Evolutionary conservation across 2,888 invertebrate genomes (phyloP), one percentile per base, ranked within the genome.

Genomic region (Pomacea canaliculata): DNA sequence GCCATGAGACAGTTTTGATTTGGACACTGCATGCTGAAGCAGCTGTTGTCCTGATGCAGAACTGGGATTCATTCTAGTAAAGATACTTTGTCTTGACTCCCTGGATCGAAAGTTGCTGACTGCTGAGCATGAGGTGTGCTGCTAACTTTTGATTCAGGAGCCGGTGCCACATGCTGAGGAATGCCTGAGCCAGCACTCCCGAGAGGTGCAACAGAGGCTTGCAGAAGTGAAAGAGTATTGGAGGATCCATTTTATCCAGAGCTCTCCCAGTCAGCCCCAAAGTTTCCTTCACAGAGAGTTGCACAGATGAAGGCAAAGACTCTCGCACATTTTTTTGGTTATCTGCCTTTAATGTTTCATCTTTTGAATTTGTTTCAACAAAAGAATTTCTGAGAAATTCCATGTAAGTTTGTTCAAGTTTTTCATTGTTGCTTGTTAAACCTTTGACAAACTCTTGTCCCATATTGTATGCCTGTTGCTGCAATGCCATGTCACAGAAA

Each of bases 391-490:
- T 56, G 51, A 60, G 27, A 23, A 48, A 60, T 12, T 68, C n/a
- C 7, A 23, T 18, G 46, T 74, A 48, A 16, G 68, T 49, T 19
- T n/a, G 65, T 19, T 71, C 51, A n/a, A 71, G 19, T 8, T 73
- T 68, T 27, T 70, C 46, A 18, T 71, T 63, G 49, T 62, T 66
- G 23, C 51, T n/a, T 7, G 80, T 71, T 59, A 80, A 82, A 59
- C 79, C 79, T 27, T 81, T 76, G 23, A 79, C 81, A 79, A 83
- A 82, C 75, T 81, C 70, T 72, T 84, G 79, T 7, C 84, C 84
- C 70, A 83, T 73, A 2, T 62, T 19, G 63, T 83, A 83, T 9
- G 83, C 82, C 49, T 70, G 56, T 4, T 73, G 68, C 16, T 27
- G 48, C 65, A 73, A 12, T 78, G 46, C 51, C 56, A 13, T 27